Conservation (phyloP, 2,797 vertebrate genomes). For the Melanotaenia parkinsoni region DNA sequence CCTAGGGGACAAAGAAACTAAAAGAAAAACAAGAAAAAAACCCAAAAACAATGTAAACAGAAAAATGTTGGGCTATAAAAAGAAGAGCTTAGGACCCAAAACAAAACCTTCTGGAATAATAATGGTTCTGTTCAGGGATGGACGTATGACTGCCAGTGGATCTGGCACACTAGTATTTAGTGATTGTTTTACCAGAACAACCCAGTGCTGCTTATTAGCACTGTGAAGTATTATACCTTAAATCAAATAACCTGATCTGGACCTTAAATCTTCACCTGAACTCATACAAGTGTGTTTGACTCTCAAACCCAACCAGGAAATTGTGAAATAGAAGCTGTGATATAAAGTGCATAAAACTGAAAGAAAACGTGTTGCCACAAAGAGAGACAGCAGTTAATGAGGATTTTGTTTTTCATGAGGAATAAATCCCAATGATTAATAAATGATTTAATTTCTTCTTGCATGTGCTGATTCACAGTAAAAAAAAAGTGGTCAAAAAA, state of each 20-base stretch:
- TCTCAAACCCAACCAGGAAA: neutral
- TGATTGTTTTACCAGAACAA: neutral
- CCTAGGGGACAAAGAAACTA: neutral
- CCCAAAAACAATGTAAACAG: neutral
- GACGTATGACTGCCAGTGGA: conserved; percentile 8
- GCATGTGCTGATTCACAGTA: neutral
- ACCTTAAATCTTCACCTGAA: no score
- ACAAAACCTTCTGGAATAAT: neutral
- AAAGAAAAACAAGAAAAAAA: conserved; percentile 1
- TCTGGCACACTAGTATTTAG: neutral
- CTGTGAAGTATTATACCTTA: no score
- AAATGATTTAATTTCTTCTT: no score
- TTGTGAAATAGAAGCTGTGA: neutral
- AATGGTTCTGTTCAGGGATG: neutral
- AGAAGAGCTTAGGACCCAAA: neutral
- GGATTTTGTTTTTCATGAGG: no score
- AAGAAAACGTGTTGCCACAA: no score
- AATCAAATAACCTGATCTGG: no score
- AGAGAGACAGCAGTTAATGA: no score
- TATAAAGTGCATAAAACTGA: neutral
- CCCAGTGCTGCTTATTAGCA: neutral
- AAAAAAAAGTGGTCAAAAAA: neutral
- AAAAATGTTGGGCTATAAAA: neutral
- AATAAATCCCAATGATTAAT: no score
- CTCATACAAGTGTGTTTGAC: neutral